Percentiles rank a stretch among this genome's conserved stretches.
Conservation (phyloP, 1,140 invertebrate species). For the Aphis craccivora region DNA sequence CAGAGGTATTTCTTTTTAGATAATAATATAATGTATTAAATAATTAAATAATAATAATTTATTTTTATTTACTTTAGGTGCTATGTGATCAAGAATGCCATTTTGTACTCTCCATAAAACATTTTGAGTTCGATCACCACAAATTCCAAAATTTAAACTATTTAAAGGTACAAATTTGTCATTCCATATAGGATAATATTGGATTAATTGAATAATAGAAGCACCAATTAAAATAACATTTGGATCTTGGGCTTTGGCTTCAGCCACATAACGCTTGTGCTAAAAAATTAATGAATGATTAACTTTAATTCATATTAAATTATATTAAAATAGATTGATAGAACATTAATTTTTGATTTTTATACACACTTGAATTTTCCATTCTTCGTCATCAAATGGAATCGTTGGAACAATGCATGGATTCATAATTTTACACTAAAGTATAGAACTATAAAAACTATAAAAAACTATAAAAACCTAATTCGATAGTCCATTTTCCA, state of each 20-base stretch:
- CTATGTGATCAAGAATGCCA: slow-evolving; percentile 85
- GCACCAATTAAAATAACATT: slow-evolving; percentile 92
- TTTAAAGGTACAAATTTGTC: slow-evolving; percentile 72
- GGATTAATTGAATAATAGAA: slow-evolving; percentile 80
- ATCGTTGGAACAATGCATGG: background rate
- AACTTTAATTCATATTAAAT: background rate
- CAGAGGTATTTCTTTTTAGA: slow-evolving; percentile 13
- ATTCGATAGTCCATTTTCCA: background rate
- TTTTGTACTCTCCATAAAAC: slow-evolving; percentile 87
- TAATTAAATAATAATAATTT: background rate
- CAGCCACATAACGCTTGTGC: slow-evolving; percentile 82
- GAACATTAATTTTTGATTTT: background rate
- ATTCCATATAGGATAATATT: slow-evolving; percentile 83
- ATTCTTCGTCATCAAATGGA: background rate
- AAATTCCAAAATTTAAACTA: slow-evolving; percentile 89
- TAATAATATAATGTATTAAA: slow-evolving; percentile 20
- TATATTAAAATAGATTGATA: background rate
- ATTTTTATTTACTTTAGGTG: slow-evolving; percentile 79
- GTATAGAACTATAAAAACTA: background rate
- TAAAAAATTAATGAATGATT: slow-evolving; percentile 65
- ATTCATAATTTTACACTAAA: background rate
- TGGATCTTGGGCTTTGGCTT: slow-evolving; percentile 85
- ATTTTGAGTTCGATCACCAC: slow-evolving; percentile 85
- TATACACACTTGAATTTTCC: background rate
- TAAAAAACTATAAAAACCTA: too few species aligned